These are phyloP conservation scores for Pollenia amentaria DNA, from an alignment of 2,888 invertebrate species.

Conservation along the genomic window DNA sequence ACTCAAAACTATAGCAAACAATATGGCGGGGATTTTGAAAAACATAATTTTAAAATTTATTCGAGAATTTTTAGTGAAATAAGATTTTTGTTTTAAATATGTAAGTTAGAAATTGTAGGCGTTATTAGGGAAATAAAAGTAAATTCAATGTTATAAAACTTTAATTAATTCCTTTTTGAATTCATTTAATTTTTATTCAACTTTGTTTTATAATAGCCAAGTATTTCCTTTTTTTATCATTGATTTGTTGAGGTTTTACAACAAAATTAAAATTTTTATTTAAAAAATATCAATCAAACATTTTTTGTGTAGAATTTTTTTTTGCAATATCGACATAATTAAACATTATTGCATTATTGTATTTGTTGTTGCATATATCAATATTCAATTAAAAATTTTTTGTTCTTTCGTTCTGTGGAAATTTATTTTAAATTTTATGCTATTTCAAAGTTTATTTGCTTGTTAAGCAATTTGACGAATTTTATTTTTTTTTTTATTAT, in stretches of 20 bases:
- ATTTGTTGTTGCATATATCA: neutral
- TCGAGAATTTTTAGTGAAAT: neutral
- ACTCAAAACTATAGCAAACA: constrained; percentile 33
- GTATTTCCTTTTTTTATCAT: too few relatives aligned
- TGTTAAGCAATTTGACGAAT: neutral
- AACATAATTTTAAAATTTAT: constrained; percentile 22
- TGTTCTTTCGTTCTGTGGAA: neutral
- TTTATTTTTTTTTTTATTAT: constrained; percentile 6
- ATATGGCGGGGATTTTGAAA: constrained; percentile 27
- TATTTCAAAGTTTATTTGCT: constrained; percentile 12
- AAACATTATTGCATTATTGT: neutral
- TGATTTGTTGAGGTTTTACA: too few relatives aligned
- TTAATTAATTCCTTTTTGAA: too few relatives aligned
- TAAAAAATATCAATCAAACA: too few relatives aligned
- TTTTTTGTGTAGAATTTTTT: too few relatives aligned
- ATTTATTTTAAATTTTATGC: neutral
- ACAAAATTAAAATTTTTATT: too few relatives aligned
- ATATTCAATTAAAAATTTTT: neutral
- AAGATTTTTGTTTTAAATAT: constrained; percentile 10
- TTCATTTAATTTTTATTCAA: too few relatives aligned
- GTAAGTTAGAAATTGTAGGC: constrained; percentile 3
- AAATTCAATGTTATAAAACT: too few relatives aligned
- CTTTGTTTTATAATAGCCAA: too few relatives aligned
- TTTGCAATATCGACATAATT: too few relatives aligned
- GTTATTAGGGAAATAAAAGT: neutral